A percentile compares a stretch with the other conserved stretches of the same genome.
phyloP scores from a whole-genome alignment of 2,888 invertebrate genomes.

The Bombylius discolor region DNA sequence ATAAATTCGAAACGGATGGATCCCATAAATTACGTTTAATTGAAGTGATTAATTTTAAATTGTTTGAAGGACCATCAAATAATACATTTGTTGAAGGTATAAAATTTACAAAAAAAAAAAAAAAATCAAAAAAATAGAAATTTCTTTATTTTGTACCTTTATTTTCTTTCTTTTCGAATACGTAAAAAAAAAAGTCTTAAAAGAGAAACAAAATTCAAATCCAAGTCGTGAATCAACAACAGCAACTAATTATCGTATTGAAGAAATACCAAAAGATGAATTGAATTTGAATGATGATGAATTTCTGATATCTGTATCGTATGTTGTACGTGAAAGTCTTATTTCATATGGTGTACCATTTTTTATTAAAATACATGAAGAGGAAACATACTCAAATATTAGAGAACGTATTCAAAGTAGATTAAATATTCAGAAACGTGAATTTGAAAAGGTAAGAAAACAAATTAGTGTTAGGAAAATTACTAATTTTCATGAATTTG shows the following conservation, averaged over 20 bases:
- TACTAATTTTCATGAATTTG: no score
- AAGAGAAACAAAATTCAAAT: not conserved
- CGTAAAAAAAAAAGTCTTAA: no score
- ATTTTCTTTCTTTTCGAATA: no score
- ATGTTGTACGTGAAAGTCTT: slow-evolving; percentile 92
- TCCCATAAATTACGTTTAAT: slow-evolving; percentile 75
- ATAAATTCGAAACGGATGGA: slow-evolving; percentile 76
- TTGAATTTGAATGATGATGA: slow-evolving; percentile 66
- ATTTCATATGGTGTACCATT: slow-evolving; percentile 91
- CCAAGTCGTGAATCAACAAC: not conserved
- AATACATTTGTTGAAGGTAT: not conserved
- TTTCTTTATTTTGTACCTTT: no score
- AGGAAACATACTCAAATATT: slow-evolving; percentile 72
- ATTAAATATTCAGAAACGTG: not conserved
- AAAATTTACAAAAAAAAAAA: no score
- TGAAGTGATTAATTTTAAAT: slow-evolving; percentile 53
- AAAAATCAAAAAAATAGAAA: no score
- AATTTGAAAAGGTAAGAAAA: not conserved
- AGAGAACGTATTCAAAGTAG: slow-evolving; percentile 62
- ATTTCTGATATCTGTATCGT: slow-evolving; percentile 85
- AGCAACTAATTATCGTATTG: slow-evolving; percentile 52
- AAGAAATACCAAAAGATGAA: slow-evolving; percentile 90
- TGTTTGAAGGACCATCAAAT: not conserved
- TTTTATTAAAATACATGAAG: slow-evolving; percentile 76
- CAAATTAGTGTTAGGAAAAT: no score